Evolutionary conservation across 2,797 vertebrate species (phyloP), one percentile per base, ranked within the genome.

Genomic region (Semaprochilodus insignis): DNA sequence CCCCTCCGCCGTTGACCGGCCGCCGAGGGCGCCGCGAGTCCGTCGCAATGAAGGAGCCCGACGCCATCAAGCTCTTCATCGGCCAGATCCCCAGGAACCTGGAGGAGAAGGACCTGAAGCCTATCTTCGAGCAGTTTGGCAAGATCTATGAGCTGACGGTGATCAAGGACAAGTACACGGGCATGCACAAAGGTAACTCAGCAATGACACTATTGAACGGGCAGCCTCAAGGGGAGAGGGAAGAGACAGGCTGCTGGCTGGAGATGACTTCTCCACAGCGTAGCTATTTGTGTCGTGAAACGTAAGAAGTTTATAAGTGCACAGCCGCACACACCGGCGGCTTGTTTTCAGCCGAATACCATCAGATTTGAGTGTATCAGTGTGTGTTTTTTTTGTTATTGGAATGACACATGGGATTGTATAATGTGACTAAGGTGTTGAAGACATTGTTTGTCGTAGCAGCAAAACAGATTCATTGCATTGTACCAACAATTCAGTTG

Each of bases 91-190:
- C 95, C 86, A 92, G 95, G 87, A 95, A 95, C 90, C 92, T 96
- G 90, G 95, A 96, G 86, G 95, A 96, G 88, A 96, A 95, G 85
- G 95, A 96, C 91, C 89, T 95, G 84, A 95, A 95, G 88, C 95
- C 95, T 85, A 95, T 95, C 80, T 95, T 95, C 6, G 95, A 95
- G 89, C 95, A 95, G 90, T 95, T 95, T 66, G 95, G 94, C 67
- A 96, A 95, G 90, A 96, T 96, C 90, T 96, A 96, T 21, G 95
- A 96, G 87, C 90, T 96, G 84, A 96, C 95, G 13, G 95, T 96
- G 88, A 95, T 96, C 87, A 96, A 96, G 91, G 95, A 96, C 91
- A 96, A 95, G 89, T 95, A 95, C 89, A 96, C 95, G 0, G 95
- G 95, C 85, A 95, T 95, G 94, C 94, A 96, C 93, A 95, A 96